Base-by-base conservation (phyloP, 2,113 vertebrate genomes). In the Halichoeres trimaculatus region DNA sequence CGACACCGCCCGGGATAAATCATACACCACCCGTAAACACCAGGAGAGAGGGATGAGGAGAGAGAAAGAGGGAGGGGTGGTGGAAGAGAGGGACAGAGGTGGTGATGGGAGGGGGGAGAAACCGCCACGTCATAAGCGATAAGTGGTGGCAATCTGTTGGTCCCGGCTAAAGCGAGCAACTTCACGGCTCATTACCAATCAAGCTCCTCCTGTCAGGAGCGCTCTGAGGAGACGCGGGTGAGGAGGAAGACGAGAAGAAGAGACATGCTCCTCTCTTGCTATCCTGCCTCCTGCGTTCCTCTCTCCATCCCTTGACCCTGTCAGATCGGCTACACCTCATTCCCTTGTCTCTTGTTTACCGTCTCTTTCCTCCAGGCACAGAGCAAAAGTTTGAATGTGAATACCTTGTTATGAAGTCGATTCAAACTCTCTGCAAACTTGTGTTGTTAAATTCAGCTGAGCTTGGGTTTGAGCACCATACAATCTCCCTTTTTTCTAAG, bases 161-260 rank as follows among this genome's bases (percentile, higher is more conserved):
- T 81, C 76, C 70, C 75, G 13, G 82, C 84, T 84, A 90, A 48
- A 90, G 84, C 78, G 84, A 78, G 79, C 60, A 74, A 80, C 90
- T 92, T 92, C 85, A 89, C 71, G 88, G 88, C 87, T 91, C 91
- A 90, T 92, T 91, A 90, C 80, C 88, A 90, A 88, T 87, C 86
- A 87, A 88, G 83, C 83, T 89, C 89, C 83, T 89, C 84, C 78
- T 85, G 89, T 90, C 87, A 85, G 87, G 75, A 89, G 78, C 3
- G 36, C 34, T 83, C 38, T 20, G 84, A 78, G 41, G 74, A 84
- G 73, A 85, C 19, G 24, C 34, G 60, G 79, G 66, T 40, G 80
- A 84, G 60, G 62, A 79, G 53, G 79, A 78, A 66, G 81, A 81
- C 82, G 16, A 77, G 69, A 55, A 71, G 80, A 85, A 57, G 57